Evolutionary conservation across 1,140 invertebrate species (phyloP), one percentile per base, ranked within the genome.

Genomic region (Lasioglossum baleicum): DNA sequence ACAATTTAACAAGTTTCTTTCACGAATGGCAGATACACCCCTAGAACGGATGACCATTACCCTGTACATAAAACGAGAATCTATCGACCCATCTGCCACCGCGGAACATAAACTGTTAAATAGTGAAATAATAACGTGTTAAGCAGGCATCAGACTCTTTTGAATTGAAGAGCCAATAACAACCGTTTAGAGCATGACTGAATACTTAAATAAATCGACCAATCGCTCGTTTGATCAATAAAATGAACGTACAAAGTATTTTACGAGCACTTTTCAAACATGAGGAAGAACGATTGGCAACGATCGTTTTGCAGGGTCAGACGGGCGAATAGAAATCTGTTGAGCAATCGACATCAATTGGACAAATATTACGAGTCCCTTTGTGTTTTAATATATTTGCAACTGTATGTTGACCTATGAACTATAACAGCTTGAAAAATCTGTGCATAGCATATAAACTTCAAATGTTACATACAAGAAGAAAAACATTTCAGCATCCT

Each of bases 241-340:
- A n/a, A 58, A 56, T 56, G 51, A 15, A 56, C 51, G 51, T 7
- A n/a, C 56, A 58, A 58, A n/a, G 17, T n/a, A n/a, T n/a, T 53
- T 58, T 58, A 58, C 20, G 56, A 58, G 56, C 56, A 58, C 56
- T 58, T 58, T 58, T 58, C 56, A 58, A 58, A 58, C 56, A 58
- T 58, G 20, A 58, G 56, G 56, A 58, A 58, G 56, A 58, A 58
- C 51, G 51, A 56, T 7, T 58, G 20, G n/a, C 56, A 22, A 8
- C 56, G 56, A 58, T 58, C 56, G 56, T 58, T 58, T 58, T 7
- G 20, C 20, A 6, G 20, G 56, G 56, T 58, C 56, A 58, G 8
- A 58, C 56, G 20, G 7, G 0, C 56, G 20, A 58, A 58, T n/a
- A n/a, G 20, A 58, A 58, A 58, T 58, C 56, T 58, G 56, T n/a